A percentile compares a stretch with the other conserved stretches of the same genome.
Conservation (phyloP, 1,140 invertebrate species). For the Tetranychus urticae region DNA sequence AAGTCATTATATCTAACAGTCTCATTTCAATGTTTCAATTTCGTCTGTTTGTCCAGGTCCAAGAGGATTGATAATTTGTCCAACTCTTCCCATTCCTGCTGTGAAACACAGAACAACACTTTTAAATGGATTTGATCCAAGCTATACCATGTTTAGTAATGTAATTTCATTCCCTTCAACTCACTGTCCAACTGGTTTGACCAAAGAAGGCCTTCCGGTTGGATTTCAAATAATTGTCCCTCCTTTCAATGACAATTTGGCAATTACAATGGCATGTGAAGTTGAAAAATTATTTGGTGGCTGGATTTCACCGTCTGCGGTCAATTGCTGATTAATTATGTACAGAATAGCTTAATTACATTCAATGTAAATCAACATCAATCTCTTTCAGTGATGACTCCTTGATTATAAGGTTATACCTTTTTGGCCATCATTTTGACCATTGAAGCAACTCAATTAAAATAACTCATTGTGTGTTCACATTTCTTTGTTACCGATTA, state of each 20-base stretch:
- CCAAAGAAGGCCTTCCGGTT: neutral
- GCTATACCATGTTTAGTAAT: constrained; percentile 26
- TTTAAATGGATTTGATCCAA: constrained; percentile 57
- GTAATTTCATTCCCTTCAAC: constrained; percentile 9
- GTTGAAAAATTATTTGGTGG: constrained; percentile 17
- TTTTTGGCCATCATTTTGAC: too few species aligned
- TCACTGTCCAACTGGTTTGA: constrained; percentile 10
- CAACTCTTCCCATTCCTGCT: constrained; percentile 49
- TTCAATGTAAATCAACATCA: too few species aligned
- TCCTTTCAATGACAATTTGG: constrained; percentile 13
- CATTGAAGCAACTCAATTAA: too few species aligned
- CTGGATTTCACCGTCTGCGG: constrained; percentile 11
- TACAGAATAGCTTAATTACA: too few species aligned
- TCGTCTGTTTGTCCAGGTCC: constrained; percentile 23
- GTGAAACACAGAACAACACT: constrained; percentile 58
- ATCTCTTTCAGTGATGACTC: too few species aligned
- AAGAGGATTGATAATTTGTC: constrained; percentile 59
- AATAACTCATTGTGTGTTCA: too few species aligned
- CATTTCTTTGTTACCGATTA: too few species aligned
- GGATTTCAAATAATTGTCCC: constrained; percentile 6
- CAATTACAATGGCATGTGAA: constrained; percentile 15
- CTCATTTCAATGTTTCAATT: neutral
- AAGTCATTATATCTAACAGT: too few species aligned
- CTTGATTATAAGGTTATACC: too few species aligned
- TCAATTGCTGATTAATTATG: too few species aligned